Evolutionary conservation across 2,888 invertebrate species (phyloP).

Genomic region (Elysia crispata): DNA sequence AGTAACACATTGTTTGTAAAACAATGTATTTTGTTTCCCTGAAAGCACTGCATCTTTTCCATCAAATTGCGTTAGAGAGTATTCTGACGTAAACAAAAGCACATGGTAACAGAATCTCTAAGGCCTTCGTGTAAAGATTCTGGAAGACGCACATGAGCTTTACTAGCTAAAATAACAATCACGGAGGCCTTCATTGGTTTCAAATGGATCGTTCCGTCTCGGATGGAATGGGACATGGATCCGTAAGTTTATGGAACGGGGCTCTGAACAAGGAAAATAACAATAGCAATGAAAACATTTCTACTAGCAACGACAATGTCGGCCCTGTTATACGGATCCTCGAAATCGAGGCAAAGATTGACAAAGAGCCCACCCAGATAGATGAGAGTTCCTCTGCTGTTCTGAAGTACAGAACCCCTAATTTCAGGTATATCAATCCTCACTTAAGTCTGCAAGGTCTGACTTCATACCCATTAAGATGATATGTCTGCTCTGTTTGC

Average conservation of each 20-base stretch:
- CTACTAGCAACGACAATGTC: conserved; percentile 50
- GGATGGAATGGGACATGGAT: conserved; percentile 55
- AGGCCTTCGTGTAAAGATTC: conserved; percentile 48
- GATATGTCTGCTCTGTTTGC: too few species aligned
- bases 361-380: conserved; percentile 72
- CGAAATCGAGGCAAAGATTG: conserved; percentile 70
- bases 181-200: conserved; percentile 50
- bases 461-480: background rate
- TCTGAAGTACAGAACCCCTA: conserved; percentile 75
- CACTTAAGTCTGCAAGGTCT: background rate
- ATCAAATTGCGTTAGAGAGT: conserved; percentile 34
- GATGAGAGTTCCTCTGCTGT: conserved; percentile 73
- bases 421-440: conserved; percentile 68
- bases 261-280: conserved; percentile 53
- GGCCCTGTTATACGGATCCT: conserved; percentile 61
- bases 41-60: background rate
- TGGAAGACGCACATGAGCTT: conserved; percentile 41
- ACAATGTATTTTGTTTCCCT: too few species aligned
- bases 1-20: background rate
- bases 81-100: conserved; percentile 48
- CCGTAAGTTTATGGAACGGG: conserved; percentile 50
- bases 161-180: conserved; percentile 46
- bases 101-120: conserved; percentile 47
- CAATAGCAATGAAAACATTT: conserved; percentile 53
- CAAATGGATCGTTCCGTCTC: conserved; percentile 56